Evolutionary conservation across 2,888 invertebrate species (phyloP).

Genomic region (Rapana venosa): DNA sequence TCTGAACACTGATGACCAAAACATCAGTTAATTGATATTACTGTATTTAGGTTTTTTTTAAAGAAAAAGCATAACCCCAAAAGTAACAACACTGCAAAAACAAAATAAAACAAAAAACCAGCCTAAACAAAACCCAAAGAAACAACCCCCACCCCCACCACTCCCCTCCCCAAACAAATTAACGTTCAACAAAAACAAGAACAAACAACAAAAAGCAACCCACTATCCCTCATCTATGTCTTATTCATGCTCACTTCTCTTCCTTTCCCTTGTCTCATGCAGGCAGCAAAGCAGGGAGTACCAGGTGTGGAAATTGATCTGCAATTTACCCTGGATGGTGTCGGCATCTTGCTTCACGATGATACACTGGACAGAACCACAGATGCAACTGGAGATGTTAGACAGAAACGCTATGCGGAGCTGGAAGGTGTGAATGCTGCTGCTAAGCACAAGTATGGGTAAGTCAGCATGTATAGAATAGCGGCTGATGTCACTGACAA

Average conservation of each 20-base stretch:
- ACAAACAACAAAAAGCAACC: too few relatives aligned
- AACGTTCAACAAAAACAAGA: too few relatives aligned
- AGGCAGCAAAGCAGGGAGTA: constrained; percentile 87
- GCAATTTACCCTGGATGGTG: constrained; percentile 85
- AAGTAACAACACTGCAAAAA: not conserved
- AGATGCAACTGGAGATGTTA: constrained; percentile 81
- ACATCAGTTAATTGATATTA: too few relatives aligned
- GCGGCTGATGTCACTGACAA: not conserved
- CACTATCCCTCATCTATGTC: not conserved
- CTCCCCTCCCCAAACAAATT: too few relatives aligned
- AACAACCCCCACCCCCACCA: too few relatives aligned
- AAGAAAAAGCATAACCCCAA: too few relatives aligned
- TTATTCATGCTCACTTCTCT: not conserved
- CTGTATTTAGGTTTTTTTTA: too few relatives aligned
- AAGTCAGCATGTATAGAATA: not conserved
- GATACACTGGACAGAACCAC: constrained; percentile 85
- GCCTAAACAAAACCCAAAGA: too few relatives aligned
- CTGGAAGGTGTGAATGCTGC: constrained; percentile 84
- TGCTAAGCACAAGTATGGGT: constrained; percentile 77
- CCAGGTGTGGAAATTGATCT: constrained; percentile 89
- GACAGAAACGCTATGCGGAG: constrained; percentile 83
- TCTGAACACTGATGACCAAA: too few relatives aligned
- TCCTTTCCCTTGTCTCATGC: constrained; percentile 45
- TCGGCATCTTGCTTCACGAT: constrained; percentile 89
- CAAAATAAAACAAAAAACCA: not conserved